These are phyloP conservation scores for Megaceryle torquata DNA, from an alignment of 2,113 vertebrate genomes.

Conservation along the genomic window DNA sequence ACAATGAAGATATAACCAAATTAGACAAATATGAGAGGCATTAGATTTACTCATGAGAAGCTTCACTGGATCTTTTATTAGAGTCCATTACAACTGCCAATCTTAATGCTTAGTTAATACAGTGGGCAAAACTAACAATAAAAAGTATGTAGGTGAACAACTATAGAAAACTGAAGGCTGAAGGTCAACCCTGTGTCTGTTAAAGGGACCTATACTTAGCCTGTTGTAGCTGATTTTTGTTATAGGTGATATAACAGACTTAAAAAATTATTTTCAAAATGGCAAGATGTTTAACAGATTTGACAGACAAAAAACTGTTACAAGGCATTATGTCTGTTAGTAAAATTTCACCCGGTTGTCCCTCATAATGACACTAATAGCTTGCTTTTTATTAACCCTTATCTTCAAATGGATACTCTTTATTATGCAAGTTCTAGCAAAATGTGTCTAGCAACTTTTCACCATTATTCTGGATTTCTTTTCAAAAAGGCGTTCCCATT, in stretches of 20 bases:
- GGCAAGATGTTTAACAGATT: background rate
- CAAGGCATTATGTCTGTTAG: background rate
- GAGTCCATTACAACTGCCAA: background rate
- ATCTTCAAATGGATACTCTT: background rate
- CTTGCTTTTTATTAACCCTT: background rate
- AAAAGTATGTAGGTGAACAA: background rate
- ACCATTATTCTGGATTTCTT: background rate
- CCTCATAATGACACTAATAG: background rate
- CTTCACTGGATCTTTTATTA: background rate
- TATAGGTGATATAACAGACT: accelerated
- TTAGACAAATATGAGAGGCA: background rate
- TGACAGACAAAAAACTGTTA: background rate
- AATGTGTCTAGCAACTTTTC: background rate
- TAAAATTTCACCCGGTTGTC: background rate
- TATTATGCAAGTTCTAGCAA: background rate
- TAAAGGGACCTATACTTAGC: background rate
- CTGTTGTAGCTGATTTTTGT: background rate
- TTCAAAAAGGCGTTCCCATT: background rate
- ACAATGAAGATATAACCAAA: background rate
- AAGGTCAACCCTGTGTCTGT: background rate
- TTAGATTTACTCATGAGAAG: background rate
- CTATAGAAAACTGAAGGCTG: background rate
- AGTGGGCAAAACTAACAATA: background rate
- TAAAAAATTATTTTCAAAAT: background rate
- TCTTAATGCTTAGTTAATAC: background rate